Evolutionary conservation across 2,113 vertebrate genomes (phyloP), one percentile per base, ranked within the genome.

Genomic region (Muntiacus reevesi): DNA sequence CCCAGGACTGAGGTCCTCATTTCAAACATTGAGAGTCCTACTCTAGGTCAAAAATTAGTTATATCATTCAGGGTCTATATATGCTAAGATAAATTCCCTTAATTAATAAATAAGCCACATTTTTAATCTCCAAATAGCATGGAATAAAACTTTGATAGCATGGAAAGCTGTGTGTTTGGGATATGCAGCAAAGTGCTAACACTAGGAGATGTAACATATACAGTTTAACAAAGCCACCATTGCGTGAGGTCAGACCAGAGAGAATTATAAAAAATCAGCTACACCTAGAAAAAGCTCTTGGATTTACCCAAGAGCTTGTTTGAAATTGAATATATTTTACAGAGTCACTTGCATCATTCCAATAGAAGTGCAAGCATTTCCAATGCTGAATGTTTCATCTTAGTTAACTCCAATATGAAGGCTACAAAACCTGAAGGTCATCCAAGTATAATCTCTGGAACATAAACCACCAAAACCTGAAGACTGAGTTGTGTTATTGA

Each of bases 391-490:
- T 89, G 30, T 25, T 62, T 93, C 5, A 91, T 67, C 89, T 88
- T 78, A 82, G 17, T 89, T 87, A 97, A 92, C 33, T 54, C 6
- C 33, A 78, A 11, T 89, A 62, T 86, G 23, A 74, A 86, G 19
- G 2, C 74, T 64, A 74, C 5, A 82, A 87, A 95, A 81, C 62
- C 76, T 67, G 54, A 95, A 93, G 87, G 67, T 91, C 85, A 95
- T n/a, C 33, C 85, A 79, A 79, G n/a, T 62, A 95, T 89, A 94
- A 96, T 93, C 17, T 60, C 57, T 87, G 90, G 55, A 95, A 83
- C n/a, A 54, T 84, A 97, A 96, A 87, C 81, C 54, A 90, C 21
- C 40, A 71, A 55, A 50, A 78, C 43, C 55, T 60, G 2, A 64
- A 95, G 81, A 87, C 4, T 86, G 64, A 78, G 40, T 94, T 94